Base-by-base conservation (phyloP, 92 coral and sea anemone genomes). In the Paragorgia papillata region DNA sequence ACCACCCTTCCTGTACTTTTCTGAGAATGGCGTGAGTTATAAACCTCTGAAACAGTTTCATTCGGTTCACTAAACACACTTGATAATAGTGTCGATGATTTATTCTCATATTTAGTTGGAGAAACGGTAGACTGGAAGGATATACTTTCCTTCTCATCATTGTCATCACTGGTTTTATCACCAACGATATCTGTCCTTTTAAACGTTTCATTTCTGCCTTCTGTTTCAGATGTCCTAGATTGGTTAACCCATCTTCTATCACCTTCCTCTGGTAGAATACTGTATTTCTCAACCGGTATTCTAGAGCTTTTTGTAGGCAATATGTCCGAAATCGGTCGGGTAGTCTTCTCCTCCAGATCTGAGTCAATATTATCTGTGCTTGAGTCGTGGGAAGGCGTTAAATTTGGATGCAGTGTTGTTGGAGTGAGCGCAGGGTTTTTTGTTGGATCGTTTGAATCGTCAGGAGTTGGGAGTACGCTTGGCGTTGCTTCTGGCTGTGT, bases 131-230 rank as follows among this genome's bases (percentile, higher is more conserved):
- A 3, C 49, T 13, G 30, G 8, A 2, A 2, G 15, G 43, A 18
- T 2, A 1, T 2, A 26, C 28, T 17, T 32, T 51, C 13, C 18
- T 60, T 61, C 25, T 22, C 9, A 19, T 34, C 40, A 39, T 55
- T 28, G 25, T 21, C 35, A 56, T 46, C 67, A 4, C 51, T 66
- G 7, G 82, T 80, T 41, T 68, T 75, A 27, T 59, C 54, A 22
- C 54, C 34, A 7, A 80, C 67, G 2, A 20, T 41, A n/a, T 58
- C 27, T 44, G 39, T 41, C 18, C 20, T 73, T 50, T 41, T 37
- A 28, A 20, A 75, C 57, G 22, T 19, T 31, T 82, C 50, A 12
- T 37, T 24, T 14, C 26, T 24, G 17, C 37, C 20, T 54, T 33
- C 27, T 22, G 30, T 71, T n/a, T 51, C 55, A 29, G 84, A 41